phyloP scores from a whole-genome alignment of 2,888 invertebrate species.

The Junonia oenone region DNA sequence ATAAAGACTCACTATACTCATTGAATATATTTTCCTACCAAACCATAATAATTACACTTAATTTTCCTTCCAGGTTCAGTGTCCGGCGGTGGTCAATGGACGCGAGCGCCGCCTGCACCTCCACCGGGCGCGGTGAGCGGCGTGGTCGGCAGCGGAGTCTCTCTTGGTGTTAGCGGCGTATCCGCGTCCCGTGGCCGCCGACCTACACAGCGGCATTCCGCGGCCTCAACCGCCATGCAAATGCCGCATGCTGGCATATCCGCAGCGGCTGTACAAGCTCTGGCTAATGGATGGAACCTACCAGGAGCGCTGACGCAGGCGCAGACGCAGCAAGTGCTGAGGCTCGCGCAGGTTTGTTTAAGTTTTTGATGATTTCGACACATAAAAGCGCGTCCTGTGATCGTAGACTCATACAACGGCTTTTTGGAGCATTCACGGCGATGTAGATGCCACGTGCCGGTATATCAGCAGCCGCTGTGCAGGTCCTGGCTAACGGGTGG shows the following conservation, averaged over 20 bases:
- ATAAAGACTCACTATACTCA: too few species aligned
- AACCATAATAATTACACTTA: too few species aligned
- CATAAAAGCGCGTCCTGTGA: conserved; percentile 54
- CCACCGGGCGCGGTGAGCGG: conserved; percentile 66
- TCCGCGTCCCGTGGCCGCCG: conserved; percentile 57
- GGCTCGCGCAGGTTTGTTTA: conserved; percentile 62
- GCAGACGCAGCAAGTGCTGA: conserved; percentile 73
- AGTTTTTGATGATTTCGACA: too few species aligned
- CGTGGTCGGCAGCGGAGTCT: conserved; percentile 40
- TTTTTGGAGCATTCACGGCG: conserved; percentile 48
- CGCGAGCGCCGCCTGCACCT: conserved; percentile 86
- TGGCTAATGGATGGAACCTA: conserved; percentile 61
- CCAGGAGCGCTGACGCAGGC: conserved; percentile 60
- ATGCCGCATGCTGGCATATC: conserved; percentile 62
- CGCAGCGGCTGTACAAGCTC: conserved; percentile 65
- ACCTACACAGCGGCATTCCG: conserved; percentile 50
- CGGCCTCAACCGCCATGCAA: conserved; percentile 56
- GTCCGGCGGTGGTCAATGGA: conserved; percentile 85
- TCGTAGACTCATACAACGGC: conserved; percentile 50
- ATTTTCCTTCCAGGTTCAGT: conserved; percentile 57
- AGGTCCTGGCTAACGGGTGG: conserved; percentile 68
- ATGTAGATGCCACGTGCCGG: conserved; percentile 67
- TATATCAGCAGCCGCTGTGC: conserved; percentile 63
- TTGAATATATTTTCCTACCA: too few species aligned
- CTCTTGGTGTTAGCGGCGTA: conserved; percentile 43